A percentile compares a stretch with the other conserved stretches of the same genome.
Evolutionary conservation across 2,888 invertebrate species (phyloP).

Genomic region (Dilophus febrilis): DNA sequence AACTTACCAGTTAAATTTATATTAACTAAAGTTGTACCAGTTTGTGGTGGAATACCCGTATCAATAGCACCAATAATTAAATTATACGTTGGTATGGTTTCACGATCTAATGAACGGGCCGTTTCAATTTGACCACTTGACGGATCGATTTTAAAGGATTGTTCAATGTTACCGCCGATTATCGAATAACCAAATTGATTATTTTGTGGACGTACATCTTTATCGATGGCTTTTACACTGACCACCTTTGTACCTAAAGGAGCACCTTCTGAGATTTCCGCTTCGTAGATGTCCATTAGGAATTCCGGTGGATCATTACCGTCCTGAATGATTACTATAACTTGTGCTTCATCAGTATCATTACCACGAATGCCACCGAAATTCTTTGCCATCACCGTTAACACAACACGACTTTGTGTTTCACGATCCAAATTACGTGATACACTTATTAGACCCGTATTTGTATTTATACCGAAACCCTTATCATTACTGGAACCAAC

Average conservation of each 20-base stretch:
- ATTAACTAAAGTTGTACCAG: conserved; percentile 72
- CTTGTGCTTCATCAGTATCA: conserved; percentile 89
- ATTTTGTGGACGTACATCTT: conserved; percentile 78
- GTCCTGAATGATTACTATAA: conserved; percentile 84
- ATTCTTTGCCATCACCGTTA: conserved; percentile 90
- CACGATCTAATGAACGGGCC: conserved; percentile 59
- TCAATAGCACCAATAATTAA: conserved; percentile 76
- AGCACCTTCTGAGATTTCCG: conserved; percentile 66
- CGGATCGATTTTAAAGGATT: conserved; percentile 76
- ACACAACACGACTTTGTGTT: conserved; percentile 72
- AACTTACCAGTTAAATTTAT: conserved; percentile 40
- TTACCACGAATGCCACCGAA: conserved; percentile 85
- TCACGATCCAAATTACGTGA: conserved; percentile 68
- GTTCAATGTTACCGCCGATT: conserved; percentile 64
- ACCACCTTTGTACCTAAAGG: conserved; percentile 53
- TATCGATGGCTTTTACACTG: conserved; percentile 73
- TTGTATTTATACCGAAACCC: conserved; percentile 72
- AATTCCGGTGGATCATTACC: conserved; percentile 95
- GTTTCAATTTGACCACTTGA: conserved; percentile 72
- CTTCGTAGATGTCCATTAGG: conserved; percentile 56
- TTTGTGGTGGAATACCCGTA: conserved; percentile 76
- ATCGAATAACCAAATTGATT: conserved; percentile 86
- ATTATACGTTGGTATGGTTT: conserved; percentile 55
- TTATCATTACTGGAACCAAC: conserved; percentile 85
- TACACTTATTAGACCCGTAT: conserved; percentile 70